phyloP scores from a whole-genome alignment of 1,140 invertebrate species.

The Metopolophium dirhodum region DNA sequence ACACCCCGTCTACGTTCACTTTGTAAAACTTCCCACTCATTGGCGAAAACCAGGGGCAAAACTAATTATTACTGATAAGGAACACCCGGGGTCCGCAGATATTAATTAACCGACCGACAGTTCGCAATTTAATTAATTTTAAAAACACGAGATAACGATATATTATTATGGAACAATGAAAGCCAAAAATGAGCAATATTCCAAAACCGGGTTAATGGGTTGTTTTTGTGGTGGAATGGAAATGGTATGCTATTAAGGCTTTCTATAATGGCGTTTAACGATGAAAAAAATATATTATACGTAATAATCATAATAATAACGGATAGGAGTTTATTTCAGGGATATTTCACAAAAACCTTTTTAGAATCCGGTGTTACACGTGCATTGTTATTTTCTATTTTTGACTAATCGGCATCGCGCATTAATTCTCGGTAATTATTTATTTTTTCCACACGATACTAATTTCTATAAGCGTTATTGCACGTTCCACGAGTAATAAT shows the following conservation, averaged over 20 bases:
- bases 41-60: conserved; percentile 16
- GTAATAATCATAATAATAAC: neutral
- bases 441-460: neutral
- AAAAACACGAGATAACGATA: conserved; percentile 53
- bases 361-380: neutral
- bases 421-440: neutral
- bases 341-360: neutral
- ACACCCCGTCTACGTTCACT: neutral
- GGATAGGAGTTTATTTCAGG: neutral
- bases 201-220: conserved; percentile 26
- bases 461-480: neutral
- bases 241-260: conserved; percentile 16
- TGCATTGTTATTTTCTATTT: conserved; percentile 1
- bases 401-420: neutral
- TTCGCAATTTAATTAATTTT: conserved; percentile 56
- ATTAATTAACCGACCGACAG: conserved; percentile 55
- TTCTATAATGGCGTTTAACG: conserved; percentile 32
- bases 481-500: neutral
- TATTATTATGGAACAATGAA: conserved; percentile 41
- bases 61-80: conserved; percentile 56
- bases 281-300: neutral
- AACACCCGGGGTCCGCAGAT: conserved; percentile 27
- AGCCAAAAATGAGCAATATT: conserved; percentile 49
- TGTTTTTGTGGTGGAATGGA: conserved; percentile 13
- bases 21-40: conserved; percentile 39